phyloP scores from a whole-genome alignment of 1,140 invertebrate genomes.

The Leptonema lineaticorne region DNA sequence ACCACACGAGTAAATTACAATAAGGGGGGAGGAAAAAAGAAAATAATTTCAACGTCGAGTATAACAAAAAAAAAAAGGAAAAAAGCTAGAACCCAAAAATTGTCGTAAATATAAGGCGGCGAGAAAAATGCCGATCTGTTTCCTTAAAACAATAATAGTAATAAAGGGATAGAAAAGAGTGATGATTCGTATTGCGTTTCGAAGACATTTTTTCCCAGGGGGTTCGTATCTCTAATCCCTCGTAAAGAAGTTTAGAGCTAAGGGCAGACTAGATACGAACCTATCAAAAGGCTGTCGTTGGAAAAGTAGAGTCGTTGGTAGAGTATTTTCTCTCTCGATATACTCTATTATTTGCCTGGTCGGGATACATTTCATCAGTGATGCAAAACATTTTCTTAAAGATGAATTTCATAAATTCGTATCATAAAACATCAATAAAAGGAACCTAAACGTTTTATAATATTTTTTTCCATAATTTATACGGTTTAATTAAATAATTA shows the following conservation, averaged over 20 bases:
- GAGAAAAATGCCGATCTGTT: not conserved
- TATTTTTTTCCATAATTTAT: too few species aligned
- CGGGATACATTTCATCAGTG: not conserved
- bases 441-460: too few species aligned
- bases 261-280: slow-evolving; percentile 18
- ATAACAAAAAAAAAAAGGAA: not conserved
- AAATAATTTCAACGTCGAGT: not conserved
- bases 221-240: slow-evolving; percentile 15
- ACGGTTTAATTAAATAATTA: too few species aligned
- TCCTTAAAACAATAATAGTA: not conserved
- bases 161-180: not conserved
- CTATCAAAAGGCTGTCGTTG: slow-evolving; percentile 24
- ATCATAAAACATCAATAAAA: too few species aligned
- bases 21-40: not conserved
- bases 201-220: slow-evolving; percentile 4
- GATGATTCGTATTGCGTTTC: not conserved
- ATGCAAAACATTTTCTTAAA: slow-evolving; percentile 6
- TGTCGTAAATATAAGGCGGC: not conserved
- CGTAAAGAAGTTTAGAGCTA: slow-evolving; percentile 17
- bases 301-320: slow-evolving; percentile 20
- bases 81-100: not conserved
- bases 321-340: slow-evolving; percentile 18
- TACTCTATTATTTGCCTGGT: not conserved
- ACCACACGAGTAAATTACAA: not conserved
- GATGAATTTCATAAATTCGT: too few species aligned